Evolutionary conservation across 2,797 vertebrate genomes (phyloP).

Genomic region (Hydrocynus forskahlii): DNA sequence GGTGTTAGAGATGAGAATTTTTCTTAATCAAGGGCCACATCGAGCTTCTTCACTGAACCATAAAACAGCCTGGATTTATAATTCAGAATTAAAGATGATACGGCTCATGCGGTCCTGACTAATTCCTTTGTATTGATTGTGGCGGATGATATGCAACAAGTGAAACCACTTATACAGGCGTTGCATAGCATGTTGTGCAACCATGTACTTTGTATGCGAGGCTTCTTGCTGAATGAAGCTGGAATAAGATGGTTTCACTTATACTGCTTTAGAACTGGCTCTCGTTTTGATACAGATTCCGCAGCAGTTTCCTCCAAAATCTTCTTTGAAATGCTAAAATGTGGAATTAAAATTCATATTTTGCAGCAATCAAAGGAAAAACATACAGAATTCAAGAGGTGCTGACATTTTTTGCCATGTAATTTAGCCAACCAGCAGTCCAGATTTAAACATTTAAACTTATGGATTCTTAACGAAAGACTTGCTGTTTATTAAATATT

Average conservation of each 20-base stretch:
- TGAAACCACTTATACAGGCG: neutral
- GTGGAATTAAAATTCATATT: neutral
- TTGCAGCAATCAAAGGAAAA: no score
- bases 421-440: neutral
- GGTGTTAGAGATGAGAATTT: neutral
- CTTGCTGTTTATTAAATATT: no score
- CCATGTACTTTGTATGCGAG: neutral
- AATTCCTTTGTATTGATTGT: constrained; percentile 25
- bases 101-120: neutral
- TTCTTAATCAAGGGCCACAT: neutral
- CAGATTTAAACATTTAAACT: neutral
- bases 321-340: neutral
- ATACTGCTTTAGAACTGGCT: neutral
- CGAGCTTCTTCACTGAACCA: neutral
- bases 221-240: neutral
- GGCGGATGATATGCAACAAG: neutral
- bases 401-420: neutral
- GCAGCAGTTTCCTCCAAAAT: no score
- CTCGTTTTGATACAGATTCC: no score
- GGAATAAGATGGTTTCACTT: neutral
- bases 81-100: neutral
- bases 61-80: neutral
- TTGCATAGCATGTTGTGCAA: neutral
- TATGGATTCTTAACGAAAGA: no score
- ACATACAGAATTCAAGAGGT: neutral